A percentile compares a stretch with the other conserved stretches of the same genome.
These are phyloP conservation scores for Mormyrops attenuatus DNA, from an alignment of 2,797 vertebrate species.

Conservation along the genomic window DNA sequence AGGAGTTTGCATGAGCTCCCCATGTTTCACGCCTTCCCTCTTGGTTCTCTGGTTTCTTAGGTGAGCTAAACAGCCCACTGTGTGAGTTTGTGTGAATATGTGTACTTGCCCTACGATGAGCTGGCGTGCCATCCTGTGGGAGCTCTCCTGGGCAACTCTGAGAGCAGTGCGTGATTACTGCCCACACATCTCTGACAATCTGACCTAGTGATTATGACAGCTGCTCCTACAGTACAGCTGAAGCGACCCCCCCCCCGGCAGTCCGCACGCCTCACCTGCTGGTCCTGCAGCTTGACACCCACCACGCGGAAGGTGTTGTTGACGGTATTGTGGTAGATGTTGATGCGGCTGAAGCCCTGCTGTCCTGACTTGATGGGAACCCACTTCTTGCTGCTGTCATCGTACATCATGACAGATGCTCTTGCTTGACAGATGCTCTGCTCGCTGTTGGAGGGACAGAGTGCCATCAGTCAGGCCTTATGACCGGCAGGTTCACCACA, in stretches of 20 bases:
- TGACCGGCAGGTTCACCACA: background rate
- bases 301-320: conserved; percentile 88
- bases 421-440: conserved; percentile 99
- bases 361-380: conserved; percentile 95
- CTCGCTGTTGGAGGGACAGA: conserved; percentile 66
- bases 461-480: background rate
- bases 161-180: background rate
- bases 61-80: background rate
- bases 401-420: conserved; percentile 98
- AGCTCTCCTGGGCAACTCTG: background rate
- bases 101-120: background rate
- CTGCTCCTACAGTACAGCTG: background rate
- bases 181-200: background rate
- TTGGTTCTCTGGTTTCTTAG: background rate
- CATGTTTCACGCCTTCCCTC: background rate
- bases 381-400: conserved; percentile 99
- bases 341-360: conserved; percentile 97
- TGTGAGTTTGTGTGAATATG: background rate
- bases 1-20: background rate
- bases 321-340: conserved; percentile 96
- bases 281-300: conserved; percentile 96
- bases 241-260: background rate
- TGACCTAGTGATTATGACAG: background rate
- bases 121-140: background rate
- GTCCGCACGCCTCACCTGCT: conserved; percentile 37